Conservation (phyloP, 2,888 invertebrate species). For the Crioceris asparagi region DNA sequence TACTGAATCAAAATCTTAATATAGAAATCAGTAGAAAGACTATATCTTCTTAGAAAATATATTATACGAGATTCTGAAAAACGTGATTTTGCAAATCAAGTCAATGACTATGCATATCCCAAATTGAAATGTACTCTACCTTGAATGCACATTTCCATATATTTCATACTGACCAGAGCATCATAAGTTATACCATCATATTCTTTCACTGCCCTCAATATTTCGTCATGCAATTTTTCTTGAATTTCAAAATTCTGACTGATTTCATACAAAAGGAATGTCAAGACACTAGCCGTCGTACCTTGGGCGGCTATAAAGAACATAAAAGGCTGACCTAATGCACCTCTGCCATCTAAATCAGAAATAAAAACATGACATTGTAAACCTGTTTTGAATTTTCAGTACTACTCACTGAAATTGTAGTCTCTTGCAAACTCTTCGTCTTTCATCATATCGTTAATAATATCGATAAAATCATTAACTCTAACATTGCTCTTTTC, state of each 20-base stretch:
- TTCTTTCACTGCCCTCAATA: neutral
- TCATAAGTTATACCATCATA: slow-evolving; percentile 1
- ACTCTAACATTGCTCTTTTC: slow-evolving; percentile 27
- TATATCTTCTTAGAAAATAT: too few relatives aligned
- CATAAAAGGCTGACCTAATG: neutral
- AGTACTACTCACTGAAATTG: slow-evolving; percentile 9
- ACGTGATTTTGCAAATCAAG: too few relatives aligned
- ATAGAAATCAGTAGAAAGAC: too few relatives aligned
- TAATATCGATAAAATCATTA: slow-evolving; percentile 45
- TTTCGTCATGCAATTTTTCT: slow-evolving; percentile 1
- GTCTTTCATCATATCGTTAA: slow-evolving; percentile 7
- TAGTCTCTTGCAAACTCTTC: neutral
- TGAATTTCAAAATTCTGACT: slow-evolving; percentile 11
- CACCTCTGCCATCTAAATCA: neutral
- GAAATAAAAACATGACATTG: neutral
- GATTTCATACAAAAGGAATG: slow-evolving; percentile 17
- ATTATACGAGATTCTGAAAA: too few relatives aligned
- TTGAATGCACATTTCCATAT: neutral
- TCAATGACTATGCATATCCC: neutral
- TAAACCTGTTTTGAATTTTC: too few relatives aligned
- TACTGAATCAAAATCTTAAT: neutral
- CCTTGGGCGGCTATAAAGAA: slow-evolving; percentile 16
- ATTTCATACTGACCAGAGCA: neutral
- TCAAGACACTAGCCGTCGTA: slow-evolving; percentile 16
- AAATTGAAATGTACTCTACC: slow-evolving; percentile 21